Base-by-base conservation (phyloP, 2,113 vertebrate genomes). In the Mesocricetus auratus region DNA sequence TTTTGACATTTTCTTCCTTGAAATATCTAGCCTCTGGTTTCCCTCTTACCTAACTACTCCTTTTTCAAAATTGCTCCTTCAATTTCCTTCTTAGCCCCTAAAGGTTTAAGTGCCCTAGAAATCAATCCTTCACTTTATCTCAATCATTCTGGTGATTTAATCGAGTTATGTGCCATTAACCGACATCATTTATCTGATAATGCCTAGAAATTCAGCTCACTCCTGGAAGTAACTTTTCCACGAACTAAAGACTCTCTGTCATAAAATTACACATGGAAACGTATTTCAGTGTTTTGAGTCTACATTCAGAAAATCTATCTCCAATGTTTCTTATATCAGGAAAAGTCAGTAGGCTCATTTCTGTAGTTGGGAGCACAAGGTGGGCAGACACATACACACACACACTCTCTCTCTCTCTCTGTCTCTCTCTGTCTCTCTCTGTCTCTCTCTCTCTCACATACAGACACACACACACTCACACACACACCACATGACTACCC, bases 1-100 rank as follows among this genome's bases (percentile, higher is more conserved):
- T 36, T 91, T 91, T 87, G 88, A 85, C n/a, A 82, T 82, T 88
- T 92, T 64, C 74, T 45, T 81, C 64, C 45, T 88, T 64, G 15
- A 74, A 69, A 64, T 8, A 74, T 42, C 33, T 21, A 29, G 16
- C 10, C 66, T n/a, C 42, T 74, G 26, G 42, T 64, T 89, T 89
- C 73, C 16, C 4, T 92, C 11, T 74, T 74, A 75, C 2, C 2
- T 74, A n/a, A 29, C 33, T 33, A 53, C 15, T n/a, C 12, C 4
- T 83, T 73, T 83, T 36, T 26, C 33, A 89, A n/a, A 60, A 75
- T 82, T 31, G 3, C 3, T 75, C 7, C 10, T 26, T 83, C 47
- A 89, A 26, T 89, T 36, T 81, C 69, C 64, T 88, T 82, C 33
- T 69, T 42, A 60, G 31, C 39, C 19, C 12, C n/a, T 60, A 33